These are phyloP conservation scores for Microtus montanus DNA, from an alignment of 2,113 vertebrate species.

Conservation along the genomic window DNA sequence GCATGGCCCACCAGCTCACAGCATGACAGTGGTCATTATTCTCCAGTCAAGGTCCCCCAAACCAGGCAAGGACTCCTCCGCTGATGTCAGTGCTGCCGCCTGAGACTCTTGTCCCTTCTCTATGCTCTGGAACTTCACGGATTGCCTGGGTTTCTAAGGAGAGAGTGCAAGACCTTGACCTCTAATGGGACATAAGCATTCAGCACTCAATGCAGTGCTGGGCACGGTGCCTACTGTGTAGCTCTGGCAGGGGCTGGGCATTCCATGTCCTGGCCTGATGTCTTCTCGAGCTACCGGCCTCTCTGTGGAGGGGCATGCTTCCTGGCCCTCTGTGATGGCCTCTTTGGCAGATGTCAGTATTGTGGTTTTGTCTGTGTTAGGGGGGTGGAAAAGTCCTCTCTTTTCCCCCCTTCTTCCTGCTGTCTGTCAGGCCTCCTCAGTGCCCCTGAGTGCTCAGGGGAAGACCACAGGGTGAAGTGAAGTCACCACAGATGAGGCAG, in stretches of 20 bases:
- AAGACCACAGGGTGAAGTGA: background rate
- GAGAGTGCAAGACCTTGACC: too few relatives aligned
- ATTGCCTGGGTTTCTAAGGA: background rate
- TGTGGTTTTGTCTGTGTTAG: too few relatives aligned
- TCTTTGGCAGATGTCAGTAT: background rate
- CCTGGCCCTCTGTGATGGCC: background rate
- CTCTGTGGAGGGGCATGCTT: background rate
- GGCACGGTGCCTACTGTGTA: background rate
- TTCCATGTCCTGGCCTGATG: background rate
- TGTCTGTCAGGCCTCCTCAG: background rate
- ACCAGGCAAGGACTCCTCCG: background rate
- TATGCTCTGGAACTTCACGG: background rate
- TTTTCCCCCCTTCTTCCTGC: background rate
- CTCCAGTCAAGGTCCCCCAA: background rate
- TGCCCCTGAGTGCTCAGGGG: background rate
- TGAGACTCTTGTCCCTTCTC: background rate
- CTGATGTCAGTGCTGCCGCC: background rate
- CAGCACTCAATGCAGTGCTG: background rate
- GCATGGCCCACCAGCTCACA: too few relatives aligned
- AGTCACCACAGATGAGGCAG: background rate
- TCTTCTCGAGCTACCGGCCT: background rate
- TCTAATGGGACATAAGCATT: background rate
- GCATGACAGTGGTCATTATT: background rate
- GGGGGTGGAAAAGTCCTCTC: background rate
- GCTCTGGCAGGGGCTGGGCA: background rate